A percentile compares a stretch with the other conserved stretches of the same genome.
Evolutionary conservation across 1,140 invertebrate genomes (phyloP).

Genomic region (Danaus plexippus): DNA sequence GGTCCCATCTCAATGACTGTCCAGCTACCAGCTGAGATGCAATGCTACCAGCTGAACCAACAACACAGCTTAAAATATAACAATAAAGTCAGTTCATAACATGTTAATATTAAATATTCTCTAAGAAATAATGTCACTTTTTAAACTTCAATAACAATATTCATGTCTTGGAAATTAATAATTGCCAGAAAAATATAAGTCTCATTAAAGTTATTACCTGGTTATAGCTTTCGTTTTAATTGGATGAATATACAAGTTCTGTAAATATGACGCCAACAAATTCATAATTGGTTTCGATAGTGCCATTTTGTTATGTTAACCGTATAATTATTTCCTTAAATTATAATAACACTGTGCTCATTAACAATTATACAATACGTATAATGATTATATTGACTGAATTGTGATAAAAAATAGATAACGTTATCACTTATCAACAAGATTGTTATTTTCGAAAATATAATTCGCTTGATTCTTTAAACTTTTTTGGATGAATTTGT

Average conservation of each 20-base stretch:
- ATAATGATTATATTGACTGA: too few species aligned
- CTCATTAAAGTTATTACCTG: conserved; percentile 70
- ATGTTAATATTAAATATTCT: background rate
- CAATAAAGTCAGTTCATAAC: conserved; percentile 3
- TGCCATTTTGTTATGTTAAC: conserved; percentile 65
- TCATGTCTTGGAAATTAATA: conserved; percentile 1
- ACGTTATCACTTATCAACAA: conserved; percentile 17
- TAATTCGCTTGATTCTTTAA: too few species aligned
- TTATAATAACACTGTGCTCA: too few species aligned
- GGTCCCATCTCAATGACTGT: conserved; percentile 73
- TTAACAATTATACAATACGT: too few species aligned
- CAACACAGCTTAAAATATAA: conserved; percentile 69
- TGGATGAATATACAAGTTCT: conserved; percentile 78
- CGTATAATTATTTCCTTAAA: too few species aligned
- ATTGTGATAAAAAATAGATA: conserved; percentile 6
- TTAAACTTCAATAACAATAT: conserved; percentile 12
- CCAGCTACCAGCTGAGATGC: conserved; percentile 77
- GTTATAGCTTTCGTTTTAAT: conserved; percentile 81
- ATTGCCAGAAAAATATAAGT: conserved; percentile 1
- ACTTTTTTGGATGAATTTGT: too few species aligned
- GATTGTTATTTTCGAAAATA: too few species aligned
- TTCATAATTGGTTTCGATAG: conserved; percentile 80
- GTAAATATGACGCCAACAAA: conserved; percentile 77
- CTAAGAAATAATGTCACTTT: conserved; percentile 9
- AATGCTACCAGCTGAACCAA: conserved; percentile 77